Evolutionary conservation across 2,888 invertebrate species (phyloP), one percentile per base, ranked within the genome.

Genomic region (Apeira syringaria): DNA sequence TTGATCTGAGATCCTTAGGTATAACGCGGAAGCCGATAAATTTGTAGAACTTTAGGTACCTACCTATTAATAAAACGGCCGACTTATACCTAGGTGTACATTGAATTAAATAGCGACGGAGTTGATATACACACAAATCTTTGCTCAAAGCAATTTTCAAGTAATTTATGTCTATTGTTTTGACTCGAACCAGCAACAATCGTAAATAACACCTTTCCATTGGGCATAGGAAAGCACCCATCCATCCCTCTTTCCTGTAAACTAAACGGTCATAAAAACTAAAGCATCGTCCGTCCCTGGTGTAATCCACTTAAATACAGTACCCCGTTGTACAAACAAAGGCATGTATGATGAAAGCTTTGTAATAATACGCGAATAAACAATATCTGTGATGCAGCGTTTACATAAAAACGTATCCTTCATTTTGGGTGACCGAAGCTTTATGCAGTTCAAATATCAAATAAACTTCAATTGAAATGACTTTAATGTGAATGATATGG

Each of bases 231-330:
- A 66, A 62, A 53, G 52, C 64, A 69, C 64, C 62, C 63, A 73
- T 71, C 68, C 68, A 65, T 70, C 69, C 63, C 64, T 65, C 67
- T 63, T 67, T 50, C 62, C 62, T 56, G 57, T 43, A 60, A 65
- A 59, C 68, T 66, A 68, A 69, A 66, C 65, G 69, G 68, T 67
- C 65, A 68, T 80, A 75, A 77, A 78, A 76, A 76, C 69, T 75
- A 74, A 70, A 73, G 56, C 74, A 72, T 68, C 66, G 74, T 73
- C 74, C 76, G 51, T 64, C 72, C 64, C 69, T 40, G 68, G 67
- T 70, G 71, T 74, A 76, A 75, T 78, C 72, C 70, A 78, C 79
- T 75, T 71, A 76, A 67, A 66, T 59, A 59, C 52, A 60, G 57
- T 64, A 64, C 53, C 53, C 20, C 64, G 57, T 63, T 63, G 60